Conservation (phyloP, 2,797 vertebrate species). For the Lutjanus campechanus region DNA sequence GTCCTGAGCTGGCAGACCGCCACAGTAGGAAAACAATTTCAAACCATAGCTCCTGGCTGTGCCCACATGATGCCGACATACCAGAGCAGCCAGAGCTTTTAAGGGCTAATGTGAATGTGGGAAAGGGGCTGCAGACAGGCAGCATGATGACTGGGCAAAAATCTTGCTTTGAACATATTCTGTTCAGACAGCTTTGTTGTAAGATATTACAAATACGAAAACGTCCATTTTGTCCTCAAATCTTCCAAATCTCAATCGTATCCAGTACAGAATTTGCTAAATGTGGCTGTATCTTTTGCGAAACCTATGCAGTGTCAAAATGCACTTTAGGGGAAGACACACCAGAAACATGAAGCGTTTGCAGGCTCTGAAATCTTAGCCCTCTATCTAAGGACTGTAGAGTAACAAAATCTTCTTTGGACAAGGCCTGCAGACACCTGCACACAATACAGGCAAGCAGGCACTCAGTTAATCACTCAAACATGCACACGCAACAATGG, state of each 20-base stretch:
- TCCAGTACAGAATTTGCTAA: background rate
- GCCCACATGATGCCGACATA: constrained; percentile 6
- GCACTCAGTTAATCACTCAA: constrained; percentile 5
- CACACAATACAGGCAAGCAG: constrained; percentile 16
- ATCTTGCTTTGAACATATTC: background rate
- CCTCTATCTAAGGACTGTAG: background rate
- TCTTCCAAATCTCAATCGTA: background rate
- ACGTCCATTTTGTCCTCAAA: background rate
- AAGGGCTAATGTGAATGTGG: constrained; percentile 7
- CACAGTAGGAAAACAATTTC: background rate
- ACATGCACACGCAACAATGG: background rate
- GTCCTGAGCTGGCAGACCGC: constrained; percentile 2
- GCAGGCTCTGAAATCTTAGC: constrained; percentile 49
- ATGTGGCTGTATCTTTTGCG: background rate
- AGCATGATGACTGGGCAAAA: constrained; percentile 35
- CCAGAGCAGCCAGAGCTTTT: constrained; percentile 29
- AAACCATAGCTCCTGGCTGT: constrained; percentile 4
- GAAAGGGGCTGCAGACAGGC: constrained; percentile 14
- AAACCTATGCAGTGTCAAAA: constrained; percentile 6
- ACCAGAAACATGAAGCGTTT: constrained; percentile 46
- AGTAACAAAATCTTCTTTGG: constrained; percentile 44
- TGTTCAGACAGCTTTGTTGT: background rate
- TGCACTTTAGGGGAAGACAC: constrained; percentile 33
- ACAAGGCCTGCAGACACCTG: constrained; percentile 44
- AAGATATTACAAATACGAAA: constrained; percentile 3